phyloP scores from a whole-genome alignment of 1,140 invertebrate species.

The Aphidius ervi region DNA sequence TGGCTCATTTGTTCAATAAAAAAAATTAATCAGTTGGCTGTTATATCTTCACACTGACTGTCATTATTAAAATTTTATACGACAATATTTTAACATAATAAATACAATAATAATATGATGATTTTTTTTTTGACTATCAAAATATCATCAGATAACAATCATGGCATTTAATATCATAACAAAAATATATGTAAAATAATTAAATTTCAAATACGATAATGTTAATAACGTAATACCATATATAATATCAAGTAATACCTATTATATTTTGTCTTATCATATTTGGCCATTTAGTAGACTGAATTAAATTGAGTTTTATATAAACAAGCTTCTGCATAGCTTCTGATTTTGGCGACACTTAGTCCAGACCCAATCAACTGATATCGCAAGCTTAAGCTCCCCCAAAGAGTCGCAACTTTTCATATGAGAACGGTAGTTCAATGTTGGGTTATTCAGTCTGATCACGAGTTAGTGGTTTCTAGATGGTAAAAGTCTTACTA shows the following conservation, averaged over 20 bases:
- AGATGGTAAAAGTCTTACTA: slow-evolving; percentile 11
- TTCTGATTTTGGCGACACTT: slow-evolving; percentile 17
- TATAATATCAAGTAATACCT: too few relatives aligned
- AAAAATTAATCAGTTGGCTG: too few relatives aligned
- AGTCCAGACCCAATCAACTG: slow-evolving; percentile 50
- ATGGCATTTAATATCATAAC: too few relatives aligned
- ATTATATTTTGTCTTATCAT: too few relatives aligned
- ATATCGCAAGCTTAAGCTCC: slow-evolving; percentile 48
- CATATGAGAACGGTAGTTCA: slow-evolving; percentile 47
- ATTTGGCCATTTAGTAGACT: too few relatives aligned
- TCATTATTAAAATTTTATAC: too few relatives aligned
- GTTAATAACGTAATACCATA: too few relatives aligned
- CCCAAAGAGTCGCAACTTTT: slow-evolving; percentile 49
- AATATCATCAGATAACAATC: neutral
- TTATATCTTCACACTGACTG: too few relatives aligned
- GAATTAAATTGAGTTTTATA: too few relatives aligned
- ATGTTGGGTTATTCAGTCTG: slow-evolving; percentile 42
- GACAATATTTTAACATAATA: neutral
- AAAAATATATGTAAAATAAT: too few relatives aligned
- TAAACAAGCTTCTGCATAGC: neutral
- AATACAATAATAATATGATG: neutral
- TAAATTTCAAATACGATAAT: too few relatives aligned
- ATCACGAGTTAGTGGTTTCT: slow-evolving; percentile 52
- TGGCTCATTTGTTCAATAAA: neutral
- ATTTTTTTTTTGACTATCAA: slow-evolving; percentile 4